Evolutionary conservation across 2,888 invertebrate genomes (phyloP), one percentile per base, ranked within the genome.

Genomic region (Melanostoma mellinum): DNA sequence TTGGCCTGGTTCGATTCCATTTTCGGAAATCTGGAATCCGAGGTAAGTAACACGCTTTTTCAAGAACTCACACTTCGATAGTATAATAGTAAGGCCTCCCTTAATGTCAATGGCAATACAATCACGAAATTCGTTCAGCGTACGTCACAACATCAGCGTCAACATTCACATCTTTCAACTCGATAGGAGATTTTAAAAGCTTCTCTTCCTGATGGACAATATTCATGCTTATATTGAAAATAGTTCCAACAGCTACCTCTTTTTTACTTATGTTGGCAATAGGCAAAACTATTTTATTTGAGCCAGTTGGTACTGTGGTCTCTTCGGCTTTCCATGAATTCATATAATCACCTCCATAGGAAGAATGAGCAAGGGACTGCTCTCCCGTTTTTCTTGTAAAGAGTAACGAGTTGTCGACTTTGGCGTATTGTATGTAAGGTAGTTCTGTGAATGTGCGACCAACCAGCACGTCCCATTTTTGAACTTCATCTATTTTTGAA

Each of bases 401-500:
- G 1, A 9, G 42, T 4, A 42, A 42, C 42, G 42, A 42, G 5
- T 52, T 61, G 8, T 36, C 3, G 35, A 10, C 36, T 36, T 61
- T 61, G 6, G 46, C 6, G 36, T 61, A 61, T 33, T 9, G 6
- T 48, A 46, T 46, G 33, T 10, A 35, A 6, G 46, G 35, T 2
- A 61, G 61, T 46, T 61, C 46, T 0, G 46, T 48, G 35, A n/a
- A 35, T 9, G 61, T 35, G 10, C 61, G 48, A 35, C 61, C 46
- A 61, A 61, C 46, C 10, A 36, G 5, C 6, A 35, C 46, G 6
- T 44, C 44, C 6, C 44, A 44, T 50, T 50, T 50, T 50, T 50
- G 30, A n/a, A 50, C 50, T 50, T 52, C 52, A n/a, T n/a, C n/a
- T n/a, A 44, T 50, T 50, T 50, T 50, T 50, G 30, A n/a, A 50